A percentile compares a stretch with the other conserved stretches of the same genome.
These are phyloP conservation scores for Rhagoletis pomonella DNA, from an alignment of 1,140 invertebrate species.

Conservation along the genomic window DNA sequence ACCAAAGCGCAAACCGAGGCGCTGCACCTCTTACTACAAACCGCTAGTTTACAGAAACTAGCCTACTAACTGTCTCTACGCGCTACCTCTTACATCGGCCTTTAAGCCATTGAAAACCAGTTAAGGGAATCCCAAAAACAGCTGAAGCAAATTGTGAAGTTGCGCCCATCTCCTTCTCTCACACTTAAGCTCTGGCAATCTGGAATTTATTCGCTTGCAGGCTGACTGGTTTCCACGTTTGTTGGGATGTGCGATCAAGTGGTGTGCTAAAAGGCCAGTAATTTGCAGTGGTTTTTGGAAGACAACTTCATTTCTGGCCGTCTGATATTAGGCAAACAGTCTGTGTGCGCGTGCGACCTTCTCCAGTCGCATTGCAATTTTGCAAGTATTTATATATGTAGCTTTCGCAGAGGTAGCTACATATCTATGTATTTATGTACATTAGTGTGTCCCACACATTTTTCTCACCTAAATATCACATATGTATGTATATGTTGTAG, in stretches of 20 bases:
- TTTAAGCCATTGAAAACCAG: conserved; percentile 8
- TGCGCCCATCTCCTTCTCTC: conserved; percentile 20
- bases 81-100: conserved; percentile 3
- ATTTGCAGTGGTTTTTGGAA: conserved; percentile 35
- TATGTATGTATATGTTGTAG: too few relatives aligned
- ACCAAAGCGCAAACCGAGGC: background rate
- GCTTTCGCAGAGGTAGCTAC: too few relatives aligned
- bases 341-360: conserved; percentile 12
- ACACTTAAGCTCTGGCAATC: background rate
- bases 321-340: background rate
- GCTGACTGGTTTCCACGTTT: background rate
- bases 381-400: background rate
- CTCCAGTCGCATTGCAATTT: background rate
- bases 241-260: background rate
- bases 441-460: background rate
- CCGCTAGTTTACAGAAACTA: background rate
- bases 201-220: conserved; percentile 2
- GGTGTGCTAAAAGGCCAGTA: conserved; percentile 36
- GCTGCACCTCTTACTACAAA: background rate
- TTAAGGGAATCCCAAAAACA: conserved; percentile 26
- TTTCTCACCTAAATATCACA: background rate
- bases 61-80: background rate
- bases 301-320: conserved; percentile 35
- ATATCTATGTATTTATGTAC: background rate
- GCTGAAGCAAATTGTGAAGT: conserved; percentile 37